These are phyloP conservation scores for Pluvialis apricaria DNA, from an alignment of 2,113 vertebrate species.

Conservation along the genomic window DNA sequence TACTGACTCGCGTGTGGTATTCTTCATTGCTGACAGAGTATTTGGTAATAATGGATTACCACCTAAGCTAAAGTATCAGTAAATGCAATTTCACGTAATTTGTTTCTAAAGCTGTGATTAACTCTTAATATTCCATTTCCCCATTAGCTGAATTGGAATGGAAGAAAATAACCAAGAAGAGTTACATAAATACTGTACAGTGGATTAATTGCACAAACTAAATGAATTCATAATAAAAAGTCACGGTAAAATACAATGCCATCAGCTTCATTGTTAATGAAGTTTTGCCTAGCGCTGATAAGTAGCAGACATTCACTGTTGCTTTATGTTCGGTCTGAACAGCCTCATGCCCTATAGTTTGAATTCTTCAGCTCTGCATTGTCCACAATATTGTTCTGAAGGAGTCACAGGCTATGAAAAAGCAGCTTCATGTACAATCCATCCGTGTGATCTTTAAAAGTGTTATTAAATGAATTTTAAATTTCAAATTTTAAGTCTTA, in stretches of 20 bases:
- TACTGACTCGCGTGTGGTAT: neutral
- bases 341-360: constrained; percentile 45
- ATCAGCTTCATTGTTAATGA: constrained; percentile 48
- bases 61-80: constrained; percentile 19
- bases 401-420: constrained; percentile 56
- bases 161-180: constrained; percentile 55
- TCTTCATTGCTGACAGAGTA: neutral
- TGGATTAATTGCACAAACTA: constrained; percentile 63
- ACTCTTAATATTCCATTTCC: constrained; percentile 68
- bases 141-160: constrained; percentile 69
- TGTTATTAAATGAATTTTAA: neutral
- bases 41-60: constrained; percentile 27
- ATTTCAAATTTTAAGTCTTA: neutral
- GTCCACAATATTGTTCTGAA: constrained; percentile 38
- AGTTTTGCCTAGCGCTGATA: constrained; percentile 43
- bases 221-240: constrained; percentile 59
- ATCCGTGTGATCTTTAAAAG: neutral
- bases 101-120: constrained; percentile 61
- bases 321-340: constrained; percentile 43
- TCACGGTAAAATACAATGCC: constrained; percentile 33
- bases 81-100: constrained; percentile 48
- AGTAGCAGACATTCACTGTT: constrained; percentile 51
- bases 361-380: constrained; percentile 43
- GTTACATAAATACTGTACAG: constrained; percentile 63
- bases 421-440: neutral